Evolutionary conservation across 2,888 invertebrate species (phyloP), one percentile per base, ranked within the genome.

Genomic region (Ennomos quercinarius): DNA sequence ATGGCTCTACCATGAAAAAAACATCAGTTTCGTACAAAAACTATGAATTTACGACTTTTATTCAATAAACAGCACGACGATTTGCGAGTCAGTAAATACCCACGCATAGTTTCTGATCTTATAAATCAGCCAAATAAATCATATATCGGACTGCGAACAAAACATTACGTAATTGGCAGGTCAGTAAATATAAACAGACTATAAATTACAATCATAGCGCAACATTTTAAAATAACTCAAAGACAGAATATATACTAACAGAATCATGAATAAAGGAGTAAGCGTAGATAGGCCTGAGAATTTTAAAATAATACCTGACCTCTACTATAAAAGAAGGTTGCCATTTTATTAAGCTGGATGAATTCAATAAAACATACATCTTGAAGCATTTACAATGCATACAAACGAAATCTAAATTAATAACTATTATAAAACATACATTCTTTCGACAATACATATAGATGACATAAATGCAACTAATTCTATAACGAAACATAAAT

Each of bases 131-230:
- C 13, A 55, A 50, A 60, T 54, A 60, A 54, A 60, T 61, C 55
- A 47, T 56, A 47, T 56, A 40, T 56, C 49, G 10, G 37, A 46
- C 27, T 38, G 37, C 38, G 51, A 52, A 56, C 55, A 61, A 61
- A 61, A 56, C 55, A 47, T 61, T 55, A 56, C 55, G 51, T 63
- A 63, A 58, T 58, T 58, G 62, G 47, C 58, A 58, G 55, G 48
- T 55, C 38, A 51, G 45, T 63, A 65, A 37, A 67, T 65, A 71
- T 64, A 69, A 75, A 76, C 73, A 78, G 71, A 66, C 67, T 61
- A 78, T 74, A 78, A 75, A 80, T 80, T 71, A 77, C 75, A 77
- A 80, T 77, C 73, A 76, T 65, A 68, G 70, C 66, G 67, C 65
- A 68, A 70, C 66, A 61, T 66, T 73, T 72, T 67, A 66, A 75